A percentile compares a stretch with the other conserved stretches of the same genome.
Evolutionary conservation across 2,888 invertebrate species (phyloP).

Genomic region (Thumatha senex): DNA sequence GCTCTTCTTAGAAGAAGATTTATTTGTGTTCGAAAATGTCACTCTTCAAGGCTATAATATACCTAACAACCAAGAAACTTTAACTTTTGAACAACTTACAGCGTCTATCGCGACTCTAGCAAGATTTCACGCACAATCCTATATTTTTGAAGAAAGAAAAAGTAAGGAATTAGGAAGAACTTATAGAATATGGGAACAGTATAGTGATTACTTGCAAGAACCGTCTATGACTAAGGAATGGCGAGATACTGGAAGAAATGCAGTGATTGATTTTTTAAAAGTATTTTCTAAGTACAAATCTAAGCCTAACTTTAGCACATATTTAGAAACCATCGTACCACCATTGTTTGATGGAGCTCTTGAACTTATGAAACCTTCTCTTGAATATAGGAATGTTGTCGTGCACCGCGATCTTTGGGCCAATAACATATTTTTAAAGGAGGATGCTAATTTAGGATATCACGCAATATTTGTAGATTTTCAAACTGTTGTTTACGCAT

Average conservation of each 20-base stretch:
- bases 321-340: slow-evolving; percentile 47
- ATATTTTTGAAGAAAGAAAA: slow-evolving; percentile 72
- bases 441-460: slow-evolving; percentile 49
- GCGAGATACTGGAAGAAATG: slow-evolving; percentile 65
- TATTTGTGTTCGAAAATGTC: slow-evolving; percentile 74
- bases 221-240: slow-evolving; percentile 46
- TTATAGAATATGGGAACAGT: slow-evolving; percentile 69
- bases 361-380: slow-evolving; percentile 63
- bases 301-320: slow-evolving; percentile 42
- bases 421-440: slow-evolving; percentile 84
- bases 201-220: slow-evolving; percentile 56
- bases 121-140: slow-evolving; percentile 75
- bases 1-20: slow-evolving; percentile 51
- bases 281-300: slow-evolving; percentile 58
- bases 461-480: slow-evolving; percentile 86
- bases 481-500: slow-evolving; percentile 86
- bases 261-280: slow-evolving; percentile 62
- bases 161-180: slow-evolving; percentile 53
- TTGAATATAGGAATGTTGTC: slow-evolving; percentile 73
- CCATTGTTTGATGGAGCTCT: slow-evolving; percentile 50
- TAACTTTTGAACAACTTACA: slow-evolving; percentile 65
- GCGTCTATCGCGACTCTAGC: slow-evolving; percentile 70
- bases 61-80: slow-evolving; percentile 47
- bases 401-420: slow-evolving; percentile 85
- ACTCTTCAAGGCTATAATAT: slow-evolving; percentile 57